phyloP scores from a whole-genome alignment of 2,888 invertebrate species.

The Pollenia angustigena region DNA sequence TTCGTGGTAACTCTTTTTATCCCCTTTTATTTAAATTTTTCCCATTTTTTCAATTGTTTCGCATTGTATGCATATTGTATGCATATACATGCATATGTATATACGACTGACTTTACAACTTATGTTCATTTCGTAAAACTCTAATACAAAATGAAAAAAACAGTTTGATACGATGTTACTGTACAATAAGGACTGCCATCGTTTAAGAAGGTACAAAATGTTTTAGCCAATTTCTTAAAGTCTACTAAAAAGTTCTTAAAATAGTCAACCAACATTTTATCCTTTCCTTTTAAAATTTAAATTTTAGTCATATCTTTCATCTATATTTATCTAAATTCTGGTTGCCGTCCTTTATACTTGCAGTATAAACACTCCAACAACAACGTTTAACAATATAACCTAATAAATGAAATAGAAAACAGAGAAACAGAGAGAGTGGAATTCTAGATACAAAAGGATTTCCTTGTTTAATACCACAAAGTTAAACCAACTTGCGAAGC shows the following conservation, averaged over 20 bases:
- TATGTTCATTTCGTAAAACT: neutral
- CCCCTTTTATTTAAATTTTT: neutral
- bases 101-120: neutral
- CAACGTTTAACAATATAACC: neutral
- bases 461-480: conserved; percentile 72
- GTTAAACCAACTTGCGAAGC: conserved; percentile 65
- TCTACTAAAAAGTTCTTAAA: no score
- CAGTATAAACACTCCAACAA: neutral
- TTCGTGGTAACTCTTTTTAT: conserved; percentile 36
- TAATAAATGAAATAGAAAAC: conserved; percentile 10
- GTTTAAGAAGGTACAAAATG: no score
- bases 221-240: no score
- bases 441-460: conserved; percentile 62
- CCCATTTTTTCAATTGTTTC: conserved; percentile 8
- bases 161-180: neutral
- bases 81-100: no score
- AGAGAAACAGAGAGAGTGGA: neutral
- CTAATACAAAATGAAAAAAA: neutral
- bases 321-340: no score
- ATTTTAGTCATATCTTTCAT: no score
- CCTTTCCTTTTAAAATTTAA: no score
- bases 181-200: neutral
- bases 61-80: conserved; percentile 30
- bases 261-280: no score
- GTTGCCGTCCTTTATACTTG: no score